These are phyloP conservation scores for Cynopterus brachyotis DNA, from an alignment of 2,113 vertebrate species.

Conservation along the genomic window DNA sequence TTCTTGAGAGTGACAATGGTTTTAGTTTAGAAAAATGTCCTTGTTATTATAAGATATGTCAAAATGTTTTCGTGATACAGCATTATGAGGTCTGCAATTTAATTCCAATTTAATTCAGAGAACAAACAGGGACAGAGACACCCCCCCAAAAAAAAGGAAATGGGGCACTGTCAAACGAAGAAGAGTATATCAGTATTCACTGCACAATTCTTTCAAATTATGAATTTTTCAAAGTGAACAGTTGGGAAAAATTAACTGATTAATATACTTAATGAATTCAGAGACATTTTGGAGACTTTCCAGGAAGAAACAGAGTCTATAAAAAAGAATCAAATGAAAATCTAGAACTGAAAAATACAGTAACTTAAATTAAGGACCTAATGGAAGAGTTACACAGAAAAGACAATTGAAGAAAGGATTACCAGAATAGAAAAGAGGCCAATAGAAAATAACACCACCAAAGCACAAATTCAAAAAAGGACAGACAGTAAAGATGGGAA, in stretches of 20 bases:
- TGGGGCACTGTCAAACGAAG: neutral
- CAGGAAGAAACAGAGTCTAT: neutral
- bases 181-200: neutral
- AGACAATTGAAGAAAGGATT: neutral
- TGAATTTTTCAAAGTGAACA: conserved; percentile 1
- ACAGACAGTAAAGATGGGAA: neutral
- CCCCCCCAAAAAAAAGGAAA: neutral
- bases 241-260: neutral
- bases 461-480: neutral
- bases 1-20: neutral
- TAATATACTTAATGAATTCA: neutral
- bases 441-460: neutral
- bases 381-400: neutral
- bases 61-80: neutral
- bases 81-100: neutral
- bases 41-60: neutral
- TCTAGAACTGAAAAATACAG: neutral
- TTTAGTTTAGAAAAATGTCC: conserved; percentile 13
- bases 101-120: neutral
- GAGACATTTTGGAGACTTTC: neutral
- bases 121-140: neutral
- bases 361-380: neutral
- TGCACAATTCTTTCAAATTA: neutral
- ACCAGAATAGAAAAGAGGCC: neutral
- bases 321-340: neutral